phyloP scores from a whole-genome alignment of 2,797 vertebrate species.

The Synanceia verrucosa region DNA sequence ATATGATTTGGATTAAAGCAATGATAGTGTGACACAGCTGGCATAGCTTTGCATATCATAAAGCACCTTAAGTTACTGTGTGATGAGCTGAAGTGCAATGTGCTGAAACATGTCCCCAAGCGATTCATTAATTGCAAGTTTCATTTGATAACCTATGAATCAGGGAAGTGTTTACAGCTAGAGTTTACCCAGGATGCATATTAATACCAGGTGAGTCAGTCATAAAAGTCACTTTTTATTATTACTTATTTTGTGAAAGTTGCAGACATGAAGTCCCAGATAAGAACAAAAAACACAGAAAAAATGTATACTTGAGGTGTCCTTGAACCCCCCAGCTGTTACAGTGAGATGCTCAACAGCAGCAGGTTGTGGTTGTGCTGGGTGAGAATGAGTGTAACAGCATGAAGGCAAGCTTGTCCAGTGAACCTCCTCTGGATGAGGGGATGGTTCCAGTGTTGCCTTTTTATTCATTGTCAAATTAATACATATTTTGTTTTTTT shows the following conservation, averaged over 20 bases:
- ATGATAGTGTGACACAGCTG: background rate
- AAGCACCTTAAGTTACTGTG: background rate
- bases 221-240: background rate
- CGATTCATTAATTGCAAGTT: background rate
- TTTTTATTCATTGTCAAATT: too few relatives aligned
- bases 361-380: conserved; percentile 1
- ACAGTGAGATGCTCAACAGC: background rate
- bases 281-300: background rate
- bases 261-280: background rate
- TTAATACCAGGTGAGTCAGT: background rate
- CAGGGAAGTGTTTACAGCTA: background rate
- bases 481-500: conserved; percentile 4
- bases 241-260: too few relatives aligned
- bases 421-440: background rate
- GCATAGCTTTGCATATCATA: background rate
- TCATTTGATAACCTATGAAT: background rate
- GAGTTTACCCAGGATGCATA: background rate
- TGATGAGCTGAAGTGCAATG: background rate
- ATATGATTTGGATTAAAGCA: background rate
- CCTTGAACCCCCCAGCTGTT: conserved; percentile 14
- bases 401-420: conserved; percentile 4
- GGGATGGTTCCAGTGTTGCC: background rate
- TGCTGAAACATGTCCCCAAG: background rate
- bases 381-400: conserved; percentile 3
- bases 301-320: conserved; percentile 6